phyloP scores from a whole-genome alignment of 1,140 invertebrate species.

The Delia radicum region DNA sequence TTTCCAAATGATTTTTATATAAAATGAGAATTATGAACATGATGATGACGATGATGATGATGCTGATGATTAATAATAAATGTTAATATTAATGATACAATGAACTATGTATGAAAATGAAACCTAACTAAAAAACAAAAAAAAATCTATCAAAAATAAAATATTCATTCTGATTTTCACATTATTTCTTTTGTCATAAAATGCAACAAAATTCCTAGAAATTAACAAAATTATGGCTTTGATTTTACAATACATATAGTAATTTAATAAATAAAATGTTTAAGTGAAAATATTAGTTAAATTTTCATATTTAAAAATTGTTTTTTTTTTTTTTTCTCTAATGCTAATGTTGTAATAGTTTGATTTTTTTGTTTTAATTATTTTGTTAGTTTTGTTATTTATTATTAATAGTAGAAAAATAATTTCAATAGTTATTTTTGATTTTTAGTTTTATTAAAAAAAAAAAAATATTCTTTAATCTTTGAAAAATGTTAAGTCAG shows the following conservation, averaged over 20 bases:
- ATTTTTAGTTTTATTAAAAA: neutral
- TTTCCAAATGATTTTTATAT: neutral
- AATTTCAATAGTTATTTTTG: conserved; percentile 2
- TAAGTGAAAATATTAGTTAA: neutral
- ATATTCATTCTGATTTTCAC: neutral
- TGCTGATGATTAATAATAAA: neutral
- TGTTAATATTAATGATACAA: neutral
- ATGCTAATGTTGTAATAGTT: neutral
- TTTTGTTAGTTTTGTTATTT: neutral
- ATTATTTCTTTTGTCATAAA: neutral
- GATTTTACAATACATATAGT: neutral
- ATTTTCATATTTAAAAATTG: neutral
- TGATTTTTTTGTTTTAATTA: neutral
- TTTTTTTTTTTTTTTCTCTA: neutral
- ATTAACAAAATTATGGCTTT: neutral
- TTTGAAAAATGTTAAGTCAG: neutral
- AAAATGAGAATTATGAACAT: neutral
- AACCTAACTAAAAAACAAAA: neutral
- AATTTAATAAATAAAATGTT: neutral
- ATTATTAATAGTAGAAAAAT: neutral
- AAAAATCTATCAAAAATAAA: neutral
- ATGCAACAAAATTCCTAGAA: neutral
- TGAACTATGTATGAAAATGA: neutral
- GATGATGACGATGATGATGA: neutral
- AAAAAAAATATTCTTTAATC: neutral